Base-by-base conservation (phyloP, 2,888 invertebrate genomes). In the Drosophila bunnanda region DNA sequence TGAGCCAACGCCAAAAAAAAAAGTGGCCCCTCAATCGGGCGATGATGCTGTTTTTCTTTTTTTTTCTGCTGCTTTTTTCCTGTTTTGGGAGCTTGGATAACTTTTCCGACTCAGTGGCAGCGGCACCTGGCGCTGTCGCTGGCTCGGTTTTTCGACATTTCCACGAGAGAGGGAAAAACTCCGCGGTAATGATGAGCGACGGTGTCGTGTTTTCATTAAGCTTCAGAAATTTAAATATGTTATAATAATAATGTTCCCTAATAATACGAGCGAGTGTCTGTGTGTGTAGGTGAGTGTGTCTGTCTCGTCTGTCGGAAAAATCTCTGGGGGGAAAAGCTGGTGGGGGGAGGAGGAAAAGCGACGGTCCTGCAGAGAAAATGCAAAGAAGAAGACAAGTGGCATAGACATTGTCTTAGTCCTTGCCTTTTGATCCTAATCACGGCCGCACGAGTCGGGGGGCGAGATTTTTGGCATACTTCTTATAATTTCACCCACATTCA, bases 131-230 rank as follows among this genome's bases (percentile, higher is more conserved):
- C 64, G 48, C 62, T 68, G 44, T 32, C 13, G 39, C 62, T 48
- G 15, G 12, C 38, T 41, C 13, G 36, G 20, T 13, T 66, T 66
- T 38, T 38, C 38, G 43, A 34, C 53, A 64, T 62, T 65, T 66
- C 52, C 38, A 36, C 9, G n/a, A 17, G 44, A 17, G 32, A 1
- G 41, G 43, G 12, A 60, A 62, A 38, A 60, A 46, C 38, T 44
- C 25, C 8, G 32, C 44, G 38, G 74, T 82, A 84, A 82, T 87
- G 87, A 87, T 84, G 87, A 82, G 87, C 82, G 82, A 87, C 82
- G 82, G 79, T 79, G 82, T 87, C 87, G 84, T 84, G 82, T 82
- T 87, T 87, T 87, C 82, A 82, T 82, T 87, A 84, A 84, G 79
- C 72, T 64, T 39, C 72, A 48, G 34, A 73, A 73, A 88, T 73